phyloP scores from a whole-genome alignment of 1,140 invertebrate genomes.

The Leptestheria dahalacensis region DNA sequence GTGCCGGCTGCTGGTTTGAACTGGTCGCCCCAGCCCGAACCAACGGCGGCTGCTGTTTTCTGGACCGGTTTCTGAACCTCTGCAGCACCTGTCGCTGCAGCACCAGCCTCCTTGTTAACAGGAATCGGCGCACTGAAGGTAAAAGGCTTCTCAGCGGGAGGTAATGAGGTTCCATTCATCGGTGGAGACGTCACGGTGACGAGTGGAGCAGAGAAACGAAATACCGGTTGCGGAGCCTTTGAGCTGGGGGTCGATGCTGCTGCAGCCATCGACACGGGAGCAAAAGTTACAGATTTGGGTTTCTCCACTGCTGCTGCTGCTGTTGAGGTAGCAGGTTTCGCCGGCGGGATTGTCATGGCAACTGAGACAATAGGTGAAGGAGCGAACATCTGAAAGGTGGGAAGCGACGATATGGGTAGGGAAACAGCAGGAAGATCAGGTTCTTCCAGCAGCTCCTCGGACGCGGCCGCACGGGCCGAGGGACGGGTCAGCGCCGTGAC shows the following conservation, averaged over 20 bases:
- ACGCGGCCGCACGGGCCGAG: not conserved
- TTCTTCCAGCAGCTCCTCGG: not conserved
- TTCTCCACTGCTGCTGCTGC: not conserved
- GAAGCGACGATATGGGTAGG: conserved; percentile 3
- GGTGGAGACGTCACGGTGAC: not conserved
- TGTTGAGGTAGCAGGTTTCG: not conserved
- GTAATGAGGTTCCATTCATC: not conserved
- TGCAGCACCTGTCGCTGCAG: not conserved
- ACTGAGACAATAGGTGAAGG: not conserved
- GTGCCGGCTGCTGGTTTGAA: conserved; percentile 6
- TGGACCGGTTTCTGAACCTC: not conserved
- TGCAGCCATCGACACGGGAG: not conserved
- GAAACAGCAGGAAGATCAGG: conserved; percentile 1
- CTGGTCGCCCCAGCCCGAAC: not conserved
- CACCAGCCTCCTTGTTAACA: not conserved
- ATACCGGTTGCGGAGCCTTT: not conserved
- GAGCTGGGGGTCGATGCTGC: not conserved
- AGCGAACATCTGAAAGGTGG: conserved; percentile 6
- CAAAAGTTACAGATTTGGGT: not conserved
- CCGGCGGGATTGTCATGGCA: too few relatives aligned
- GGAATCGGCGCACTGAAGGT: conserved; percentile 10
- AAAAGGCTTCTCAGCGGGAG: not conserved
- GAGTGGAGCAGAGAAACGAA: conserved; percentile 11
- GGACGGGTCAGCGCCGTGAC: conserved; percentile 3
- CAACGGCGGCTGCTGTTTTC: not conserved